Conservation (phyloP, 2,888 invertebrate genomes). For the Amphipyra tragopoginis region DNA sequence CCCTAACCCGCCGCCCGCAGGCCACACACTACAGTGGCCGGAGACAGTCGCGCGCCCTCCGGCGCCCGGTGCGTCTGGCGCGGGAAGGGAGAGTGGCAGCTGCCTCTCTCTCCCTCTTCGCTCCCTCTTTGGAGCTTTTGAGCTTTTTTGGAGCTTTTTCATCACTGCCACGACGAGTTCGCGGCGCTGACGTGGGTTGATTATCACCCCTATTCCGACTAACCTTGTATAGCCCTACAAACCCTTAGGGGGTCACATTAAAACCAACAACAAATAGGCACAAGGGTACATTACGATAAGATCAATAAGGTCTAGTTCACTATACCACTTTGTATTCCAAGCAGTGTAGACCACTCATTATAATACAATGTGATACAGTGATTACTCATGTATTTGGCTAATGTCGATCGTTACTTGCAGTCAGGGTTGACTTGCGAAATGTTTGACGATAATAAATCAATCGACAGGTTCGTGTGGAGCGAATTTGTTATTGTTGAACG, state of each 20-base stretch:
- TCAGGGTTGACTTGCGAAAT: slow-evolving; percentile 56
- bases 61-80: too few relatives aligned
- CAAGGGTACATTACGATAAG: slow-evolving; percentile 47
- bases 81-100: too few relatives aligned
- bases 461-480: slow-evolving; percentile 4
- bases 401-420: slow-evolving; percentile 39
- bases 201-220: too few relatives aligned
- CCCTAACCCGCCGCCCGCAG: too few relatives aligned
- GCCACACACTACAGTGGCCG: too few relatives aligned
- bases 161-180: too few relatives aligned
- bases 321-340: slow-evolving; percentile 40
- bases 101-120: too few relatives aligned
- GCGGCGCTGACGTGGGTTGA: too few relatives aligned
- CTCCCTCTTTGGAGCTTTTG: too few relatives aligned
- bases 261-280: slow-evolving; percentile 26
- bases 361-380: slow-evolving; percentile 54
- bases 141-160: too few relatives aligned
- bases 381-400: slow-evolving; percentile 56
- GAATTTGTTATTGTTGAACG: background rate
- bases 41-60: too few relatives aligned
- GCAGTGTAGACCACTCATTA: slow-evolving; percentile 41
- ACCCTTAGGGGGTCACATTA: background rate
- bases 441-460: slow-evolving; percentile 37
- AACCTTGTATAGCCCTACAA: background rate
- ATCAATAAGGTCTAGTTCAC: slow-evolving; percentile 60